Base-by-base conservation (phyloP, 2,113 vertebrate genomes). In the Turdus rufiventris region DNA sequence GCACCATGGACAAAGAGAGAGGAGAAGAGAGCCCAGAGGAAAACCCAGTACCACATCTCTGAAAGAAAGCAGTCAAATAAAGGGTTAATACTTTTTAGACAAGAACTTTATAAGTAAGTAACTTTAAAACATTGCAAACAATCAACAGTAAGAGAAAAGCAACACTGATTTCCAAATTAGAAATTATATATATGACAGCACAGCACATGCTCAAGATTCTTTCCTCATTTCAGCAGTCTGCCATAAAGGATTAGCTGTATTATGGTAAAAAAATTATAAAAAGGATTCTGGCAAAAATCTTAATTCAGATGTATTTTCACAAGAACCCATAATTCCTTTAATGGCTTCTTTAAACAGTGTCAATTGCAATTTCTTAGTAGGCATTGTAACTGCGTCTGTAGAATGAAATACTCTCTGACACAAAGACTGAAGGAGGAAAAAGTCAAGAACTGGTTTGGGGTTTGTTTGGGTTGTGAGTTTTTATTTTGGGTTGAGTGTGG, bases 11-110 rank as follows among this genome's bases (percentile, higher is more conserved):
- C 98, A 83, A 99, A 98, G 94, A 99, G 98, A 72, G 99, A 99
- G 81, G 99, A 99, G 98, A 99, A 99, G 94, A 99, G 99, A 94
- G 98, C 99, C 99, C 99, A 99, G 80, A 99, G 99, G 98, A 99
- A 99, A 96, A 99, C 98, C 99, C 99, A 99, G 98, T 99, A 99
- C 99, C 99, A 99, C 99, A 99, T 99, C 97, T 99, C 99, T 99
- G 98, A 87, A 97, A 95, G 94, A 94, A 85, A 96, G 74, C 82
- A 95, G 91, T 70, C 38, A 96, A 90, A 96, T 8, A 95, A 92
- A 91, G 82, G 16, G 60, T 97, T 97, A 97, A 74, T 81, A 54
- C 53, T 79, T 78, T 60, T 56, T 24, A 61, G 38, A 53, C 48
- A 51, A 63, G 12, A 85, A 45, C 9, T 56, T 66, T 2, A 3